Evolutionary conservation across 2,888 invertebrate species (phyloP).

Genomic region (Rhagonycha lutea): DNA sequence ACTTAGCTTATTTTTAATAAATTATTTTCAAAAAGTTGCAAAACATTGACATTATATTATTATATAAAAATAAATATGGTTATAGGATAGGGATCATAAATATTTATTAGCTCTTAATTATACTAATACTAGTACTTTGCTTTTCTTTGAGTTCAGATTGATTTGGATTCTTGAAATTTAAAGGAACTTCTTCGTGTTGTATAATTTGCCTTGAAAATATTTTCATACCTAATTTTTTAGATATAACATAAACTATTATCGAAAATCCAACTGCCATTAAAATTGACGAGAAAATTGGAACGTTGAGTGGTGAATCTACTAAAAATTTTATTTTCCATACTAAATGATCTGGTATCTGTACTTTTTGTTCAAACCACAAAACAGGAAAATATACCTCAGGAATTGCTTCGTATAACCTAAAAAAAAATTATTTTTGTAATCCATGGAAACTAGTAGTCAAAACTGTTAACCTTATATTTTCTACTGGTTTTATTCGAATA

Average conservation of each 20-base stretch:
- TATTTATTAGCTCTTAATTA: neutral
- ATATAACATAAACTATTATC: neutral
- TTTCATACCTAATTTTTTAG: neutral
- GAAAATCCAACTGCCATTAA: neutral
- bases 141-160: neutral
- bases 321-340: neutral
- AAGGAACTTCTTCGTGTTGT: neutral
- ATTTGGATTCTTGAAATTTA: neutral
- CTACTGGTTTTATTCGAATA: conserved; percentile 68
- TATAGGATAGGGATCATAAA: neutral
- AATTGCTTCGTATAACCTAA: neutral
- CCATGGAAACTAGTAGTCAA: neutral
- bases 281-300: neutral
- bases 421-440: neutral
- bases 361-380: neutral
- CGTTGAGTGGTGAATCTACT: neutral
- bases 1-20: too few species aligned
- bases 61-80: too few species aligned
- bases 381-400: neutral
- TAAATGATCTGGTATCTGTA: neutral
- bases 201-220: neutral
- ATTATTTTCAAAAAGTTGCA: too few species aligned
- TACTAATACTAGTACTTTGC: neutral
- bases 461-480: conserved; percentile 66
- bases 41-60: too few species aligned